phyloP scores from a whole-genome alignment of 2,113 vertebrate species.

The Martes martes region DNA sequence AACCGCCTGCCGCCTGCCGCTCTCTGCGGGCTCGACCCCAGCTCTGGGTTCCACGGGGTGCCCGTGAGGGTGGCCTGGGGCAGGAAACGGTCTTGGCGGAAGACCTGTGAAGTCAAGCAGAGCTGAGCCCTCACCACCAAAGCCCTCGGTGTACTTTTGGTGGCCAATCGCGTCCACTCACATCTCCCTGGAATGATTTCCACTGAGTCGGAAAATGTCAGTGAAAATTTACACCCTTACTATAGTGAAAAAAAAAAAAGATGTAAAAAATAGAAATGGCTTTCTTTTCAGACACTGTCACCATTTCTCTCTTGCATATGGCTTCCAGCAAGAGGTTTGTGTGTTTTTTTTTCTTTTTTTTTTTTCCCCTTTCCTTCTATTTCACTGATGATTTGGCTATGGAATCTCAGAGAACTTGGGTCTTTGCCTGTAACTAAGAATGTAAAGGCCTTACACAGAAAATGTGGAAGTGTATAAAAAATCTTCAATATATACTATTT shows the following conservation, averaged over 20 bases:
- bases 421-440: conserved; percentile 57
- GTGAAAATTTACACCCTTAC: conserved; percentile 57
- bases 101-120: not conserved
- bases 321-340: not conserved
- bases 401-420: conserved; percentile 47
- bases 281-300: conserved; percentile 23
- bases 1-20: fast-evolving
- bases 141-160: not conserved
- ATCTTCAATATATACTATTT: conserved; percentile 42
- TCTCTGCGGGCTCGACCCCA: fast-evolving
- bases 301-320: conserved; percentile 46
- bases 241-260: conserved; percentile 54
- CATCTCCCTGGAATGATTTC: not conserved
- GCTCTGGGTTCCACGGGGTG: fast-evolving
- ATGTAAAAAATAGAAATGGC: conserved; percentile 59
- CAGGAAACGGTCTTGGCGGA: not conserved
- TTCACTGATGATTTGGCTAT: conserved; percentile 51
- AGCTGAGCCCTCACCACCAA: not conserved
- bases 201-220: conserved; percentile 54
- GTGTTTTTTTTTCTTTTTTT: not conserved
- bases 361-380: not conserved
- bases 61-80: not conserved
- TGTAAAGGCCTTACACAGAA: conserved; percentile 42
- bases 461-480: conserved; percentile 46
- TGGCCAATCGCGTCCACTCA: not conserved